Base-by-base conservation (phyloP, 1,140 invertebrate genomes). In the Probaryconus sp. region DNA sequence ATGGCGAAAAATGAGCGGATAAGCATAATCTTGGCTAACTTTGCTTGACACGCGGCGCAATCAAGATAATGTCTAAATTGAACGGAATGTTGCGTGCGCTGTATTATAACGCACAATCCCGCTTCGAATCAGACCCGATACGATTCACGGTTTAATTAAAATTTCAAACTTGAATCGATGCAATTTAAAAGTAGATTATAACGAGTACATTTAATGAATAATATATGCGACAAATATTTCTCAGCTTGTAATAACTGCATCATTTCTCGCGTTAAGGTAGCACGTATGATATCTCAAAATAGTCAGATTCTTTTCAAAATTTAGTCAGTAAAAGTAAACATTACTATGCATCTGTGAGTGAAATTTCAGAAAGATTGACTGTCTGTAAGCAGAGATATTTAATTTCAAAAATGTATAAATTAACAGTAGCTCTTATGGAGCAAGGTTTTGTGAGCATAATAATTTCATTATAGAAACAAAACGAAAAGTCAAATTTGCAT, bases 131-230 rank as follows among this genome's bases (percentile, higher is more conserved):
- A 18, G 18, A 5, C 18, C 26, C 58, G 42, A 63, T 63, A 55
- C 48, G 48, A 71, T 64, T 64, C 24, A 35, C 53, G 38, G 20
- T 65, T 73, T 73, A 73, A 73, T 73, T 73, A 67, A 61, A 73
- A 67, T 67, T 67, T 56, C 48, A 47, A n/a, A 48, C 48, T 33
- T 30, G 20, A 55, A 73, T 73, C 55, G 55, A 67, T 73, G 18
- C 55, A 67, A 73, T 73, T 67, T 47, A 40, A 73, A 67, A 67
- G 55, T 65, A 38, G 30, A 72, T 65, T 65, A 64, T 64, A 43
- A 43, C 38, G 51, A 40, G 51, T 63, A 35, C 38, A 56, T 63
- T 63, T 70, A 35, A 40, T 35, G 20, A 69, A 60, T 58, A 58
- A 58, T 68, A 24, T 21, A 43, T 26, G 33, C 26, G 17, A 35